A percentile compares a stretch with the other conserved stretches of the same genome.
Evolutionary conservation across 2,888 invertebrate species (phyloP).

Genomic region (Odontocolon sp.): DNA sequence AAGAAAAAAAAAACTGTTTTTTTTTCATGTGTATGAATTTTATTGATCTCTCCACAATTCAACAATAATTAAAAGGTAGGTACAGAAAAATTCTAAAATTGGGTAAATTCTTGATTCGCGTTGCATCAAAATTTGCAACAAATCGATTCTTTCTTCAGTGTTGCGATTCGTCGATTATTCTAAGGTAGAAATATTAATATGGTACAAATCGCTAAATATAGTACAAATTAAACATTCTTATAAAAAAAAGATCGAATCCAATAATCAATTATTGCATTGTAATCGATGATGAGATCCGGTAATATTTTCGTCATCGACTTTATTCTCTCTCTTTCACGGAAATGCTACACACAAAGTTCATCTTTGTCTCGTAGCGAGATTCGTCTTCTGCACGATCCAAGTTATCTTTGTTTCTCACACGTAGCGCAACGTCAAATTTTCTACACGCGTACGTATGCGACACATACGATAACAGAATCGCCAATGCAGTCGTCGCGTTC

Average conservation of each 20-base stretch:
- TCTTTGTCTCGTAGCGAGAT: neutral
- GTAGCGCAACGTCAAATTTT: neutral
- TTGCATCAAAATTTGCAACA: neutral
- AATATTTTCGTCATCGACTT: too few species aligned
- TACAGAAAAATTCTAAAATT: slow-evolving; percentile 17
- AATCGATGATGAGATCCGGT: too few species aligned
- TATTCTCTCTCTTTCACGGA: too few species aligned
- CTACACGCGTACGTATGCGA: neutral
- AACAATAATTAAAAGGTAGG: slow-evolving; percentile 33
- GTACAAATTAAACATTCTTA: slow-evolving; percentile 24
- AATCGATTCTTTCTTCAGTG: neutral
- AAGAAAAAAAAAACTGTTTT: neutral
- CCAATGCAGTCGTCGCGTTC: slow-evolving; percentile 6
- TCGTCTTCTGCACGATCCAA: neutral
- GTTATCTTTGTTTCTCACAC: neutral
- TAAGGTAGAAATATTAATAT: slow-evolving; percentile 23
- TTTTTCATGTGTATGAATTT: slow-evolving; percentile 41
- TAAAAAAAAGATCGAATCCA: too few species aligned
- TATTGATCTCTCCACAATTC: slow-evolving; percentile 42
- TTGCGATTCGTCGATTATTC: neutral
- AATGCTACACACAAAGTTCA: neutral
- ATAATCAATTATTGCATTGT: too few species aligned
- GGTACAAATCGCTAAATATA: slow-evolving; percentile 9
- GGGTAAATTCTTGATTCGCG: neutral
- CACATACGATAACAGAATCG: slow-evolving; percentile 8